A percentile compares a stretch with the other conserved stretches of the same genome.
These are phyloP conservation scores for Chelon auratus DNA, from an alignment of 2,797 vertebrate species.

Conservation along the genomic window DNA sequence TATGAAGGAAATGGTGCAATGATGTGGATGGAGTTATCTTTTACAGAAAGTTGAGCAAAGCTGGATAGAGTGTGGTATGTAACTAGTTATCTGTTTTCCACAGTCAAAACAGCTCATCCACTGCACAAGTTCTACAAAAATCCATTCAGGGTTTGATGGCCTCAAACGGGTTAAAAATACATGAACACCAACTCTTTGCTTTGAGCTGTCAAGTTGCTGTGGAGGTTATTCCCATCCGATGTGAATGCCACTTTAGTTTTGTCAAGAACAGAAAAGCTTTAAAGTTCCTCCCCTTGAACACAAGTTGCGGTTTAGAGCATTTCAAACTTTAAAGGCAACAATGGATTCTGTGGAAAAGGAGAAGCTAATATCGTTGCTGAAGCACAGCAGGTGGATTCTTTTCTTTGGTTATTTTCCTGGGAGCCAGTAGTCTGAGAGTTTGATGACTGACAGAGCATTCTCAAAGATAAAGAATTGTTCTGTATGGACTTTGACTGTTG, in stretches of 20 bases:
- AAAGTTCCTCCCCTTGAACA: constrained; percentile 22
- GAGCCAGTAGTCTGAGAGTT: constrained; percentile 22
- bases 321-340: constrained; percentile 26
- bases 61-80: too few species aligned
- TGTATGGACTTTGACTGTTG: constrained; percentile 24
- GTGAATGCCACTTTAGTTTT: constrained; percentile 15
- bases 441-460: constrained; percentile 28
- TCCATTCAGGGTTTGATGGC: background rate
- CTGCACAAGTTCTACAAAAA: background rate
- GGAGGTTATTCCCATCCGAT: constrained; percentile 14
- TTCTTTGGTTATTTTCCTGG: constrained; percentile 22
- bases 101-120: background rate
- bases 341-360: constrained; percentile 5
- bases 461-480: constrained; percentile 33
- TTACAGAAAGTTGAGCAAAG: too few species aligned
- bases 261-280: constrained; percentile 21
- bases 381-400: constrained; percentile 10
- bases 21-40: too few species aligned
- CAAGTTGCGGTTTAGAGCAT: constrained; percentile 2
- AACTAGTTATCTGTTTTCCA: background rate
- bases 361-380: background rate
- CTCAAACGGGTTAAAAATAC: constrained; percentile 36
- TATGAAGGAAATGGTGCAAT: too few species aligned
- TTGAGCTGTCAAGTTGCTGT: constrained; percentile 25
- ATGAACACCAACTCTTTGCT: constrained; percentile 6